These are phyloP conservation scores for Lottia gigantea DNA, from an alignment of 2,888 invertebrate genomes.

Conservation along the genomic window DNA sequence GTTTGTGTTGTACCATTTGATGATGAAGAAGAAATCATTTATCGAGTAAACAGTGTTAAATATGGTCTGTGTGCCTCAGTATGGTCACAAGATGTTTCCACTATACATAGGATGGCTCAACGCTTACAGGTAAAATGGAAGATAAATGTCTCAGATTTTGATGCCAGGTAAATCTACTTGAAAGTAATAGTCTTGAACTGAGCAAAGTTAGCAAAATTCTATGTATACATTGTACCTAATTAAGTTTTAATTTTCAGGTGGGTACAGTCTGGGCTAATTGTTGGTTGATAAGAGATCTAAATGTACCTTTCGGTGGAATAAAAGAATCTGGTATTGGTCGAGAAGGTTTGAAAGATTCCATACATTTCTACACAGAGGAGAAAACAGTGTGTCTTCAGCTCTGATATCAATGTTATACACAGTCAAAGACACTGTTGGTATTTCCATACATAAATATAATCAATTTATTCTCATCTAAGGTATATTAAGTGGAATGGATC, in stretches of 20 bases:
- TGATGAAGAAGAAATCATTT: conserved; percentile 67
- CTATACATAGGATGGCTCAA: conserved; percentile 69
- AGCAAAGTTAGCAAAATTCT: no score
- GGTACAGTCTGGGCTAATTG: conserved; percentile 74
- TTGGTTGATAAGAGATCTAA: conserved; percentile 72
- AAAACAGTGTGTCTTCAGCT: conserved; percentile 71
- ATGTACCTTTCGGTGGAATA: conserved; percentile 73
- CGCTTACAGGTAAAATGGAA: conserved; percentile 66
- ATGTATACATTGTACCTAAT: no score
- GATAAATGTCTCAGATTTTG: no score
- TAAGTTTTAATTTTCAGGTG: conserved; percentile 58
- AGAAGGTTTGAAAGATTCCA: conserved; percentile 71
- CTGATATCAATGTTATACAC: no score
- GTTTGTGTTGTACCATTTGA: conserved; percentile 70
- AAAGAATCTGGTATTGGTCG: conserved; percentile 72
- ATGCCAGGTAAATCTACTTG: no score
- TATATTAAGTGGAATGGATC: no score
- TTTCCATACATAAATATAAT: no score
- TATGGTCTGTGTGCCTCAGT: conserved; percentile 72
- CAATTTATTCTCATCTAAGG: no score
- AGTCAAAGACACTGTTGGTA: no score
- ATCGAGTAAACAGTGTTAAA: conserved; percentile 68
- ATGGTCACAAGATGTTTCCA: conserved; percentile 69
- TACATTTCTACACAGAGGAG: conserved; percentile 72
- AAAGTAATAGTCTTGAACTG: no score